Conservation (phyloP, 2,797 vertebrate species). For the Bufotes viridis region DNA sequence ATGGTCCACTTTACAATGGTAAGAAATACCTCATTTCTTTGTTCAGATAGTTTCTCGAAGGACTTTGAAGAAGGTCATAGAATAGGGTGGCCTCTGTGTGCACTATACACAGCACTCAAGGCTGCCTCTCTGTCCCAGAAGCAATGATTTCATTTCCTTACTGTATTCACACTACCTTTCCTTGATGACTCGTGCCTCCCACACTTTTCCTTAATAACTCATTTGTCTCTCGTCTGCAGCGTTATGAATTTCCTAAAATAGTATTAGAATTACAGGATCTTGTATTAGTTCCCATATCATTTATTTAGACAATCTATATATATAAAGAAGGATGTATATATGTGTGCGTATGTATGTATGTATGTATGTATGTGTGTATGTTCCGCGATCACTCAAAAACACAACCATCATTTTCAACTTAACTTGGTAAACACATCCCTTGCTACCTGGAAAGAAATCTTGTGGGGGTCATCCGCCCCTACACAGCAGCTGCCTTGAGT, state of each 20-base stretch:
- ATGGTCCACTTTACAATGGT: conserved; percentile 1
- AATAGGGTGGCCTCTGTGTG: conserved; percentile 48
- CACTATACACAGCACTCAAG: conserved; percentile 45
- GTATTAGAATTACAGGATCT: conserved; percentile 58
- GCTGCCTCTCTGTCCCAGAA: conserved; percentile 48
- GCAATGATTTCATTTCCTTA: conserved; percentile 61
- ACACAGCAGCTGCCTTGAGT: too few relatives aligned
- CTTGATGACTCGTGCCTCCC: conserved; percentile 64
- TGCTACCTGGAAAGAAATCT: too few relatives aligned
- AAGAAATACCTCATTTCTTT: conserved; percentile 25
- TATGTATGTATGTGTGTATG: too few relatives aligned
- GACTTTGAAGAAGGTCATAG: conserved; percentile 32
- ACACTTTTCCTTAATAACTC: conserved; percentile 64
- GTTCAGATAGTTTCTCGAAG: conserved; percentile 28
- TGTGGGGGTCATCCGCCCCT: too few relatives aligned
- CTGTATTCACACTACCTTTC: conserved; percentile 61
- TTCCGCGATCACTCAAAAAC: too few relatives aligned
- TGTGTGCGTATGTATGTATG: too few relatives aligned
- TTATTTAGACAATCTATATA: conserved; percentile 59
- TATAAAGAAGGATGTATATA: too few relatives aligned
- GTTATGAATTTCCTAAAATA: conserved; percentile 59
- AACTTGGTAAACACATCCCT: too few relatives aligned
- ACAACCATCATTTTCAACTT: too few relatives aligned
- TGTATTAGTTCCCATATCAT: conserved; percentile 53
- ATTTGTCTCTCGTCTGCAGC: conserved; percentile 47